Evolutionary conservation across 2,888 invertebrate species (phyloP).

Genomic region (Gryllus longicercus): DNA sequence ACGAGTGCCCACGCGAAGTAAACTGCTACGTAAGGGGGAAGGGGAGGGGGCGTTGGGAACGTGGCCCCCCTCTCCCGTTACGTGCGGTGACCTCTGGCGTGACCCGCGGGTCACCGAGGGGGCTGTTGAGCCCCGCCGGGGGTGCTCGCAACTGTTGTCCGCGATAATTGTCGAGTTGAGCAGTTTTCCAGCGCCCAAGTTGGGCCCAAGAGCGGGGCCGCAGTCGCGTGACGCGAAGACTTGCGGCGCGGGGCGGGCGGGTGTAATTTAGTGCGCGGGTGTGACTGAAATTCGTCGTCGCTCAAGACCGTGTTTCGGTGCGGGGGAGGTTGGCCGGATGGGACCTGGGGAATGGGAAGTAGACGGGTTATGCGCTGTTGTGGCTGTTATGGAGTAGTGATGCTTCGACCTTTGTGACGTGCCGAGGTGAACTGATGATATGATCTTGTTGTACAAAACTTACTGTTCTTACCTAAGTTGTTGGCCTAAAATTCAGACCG

Average conservation of each 20-base stretch:
- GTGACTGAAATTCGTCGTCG: slow-evolving; percentile 4
- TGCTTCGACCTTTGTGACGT: too few species aligned
- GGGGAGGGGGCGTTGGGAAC: too few species aligned
- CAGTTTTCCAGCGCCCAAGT: slow-evolving; percentile 9
- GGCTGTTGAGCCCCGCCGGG: not conserved
- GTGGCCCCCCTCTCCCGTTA: not conserved
- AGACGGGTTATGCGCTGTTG: not conserved
- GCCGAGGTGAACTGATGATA: too few species aligned
- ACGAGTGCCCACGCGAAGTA: too few species aligned
- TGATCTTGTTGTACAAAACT: too few species aligned
- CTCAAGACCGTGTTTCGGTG: not conserved
- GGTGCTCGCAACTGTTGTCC: not conserved
- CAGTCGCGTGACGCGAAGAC: not conserved
- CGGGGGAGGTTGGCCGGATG: not conserved
- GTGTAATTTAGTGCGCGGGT: slow-evolving; percentile 2
- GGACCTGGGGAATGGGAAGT: not conserved
- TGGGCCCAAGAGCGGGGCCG: not conserved
- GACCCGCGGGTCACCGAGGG: not conserved
- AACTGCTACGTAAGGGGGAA: too few species aligned
- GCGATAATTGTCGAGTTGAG: slow-evolving; percentile 5
- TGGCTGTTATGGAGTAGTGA: too few species aligned
- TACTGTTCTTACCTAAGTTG: too few species aligned
- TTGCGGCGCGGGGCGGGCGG: not conserved
- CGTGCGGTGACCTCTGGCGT: not conserved
- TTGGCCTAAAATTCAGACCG: too few species aligned